Conservation (phyloP, 2,113 vertebrate species). For the Indri indri region DNA sequence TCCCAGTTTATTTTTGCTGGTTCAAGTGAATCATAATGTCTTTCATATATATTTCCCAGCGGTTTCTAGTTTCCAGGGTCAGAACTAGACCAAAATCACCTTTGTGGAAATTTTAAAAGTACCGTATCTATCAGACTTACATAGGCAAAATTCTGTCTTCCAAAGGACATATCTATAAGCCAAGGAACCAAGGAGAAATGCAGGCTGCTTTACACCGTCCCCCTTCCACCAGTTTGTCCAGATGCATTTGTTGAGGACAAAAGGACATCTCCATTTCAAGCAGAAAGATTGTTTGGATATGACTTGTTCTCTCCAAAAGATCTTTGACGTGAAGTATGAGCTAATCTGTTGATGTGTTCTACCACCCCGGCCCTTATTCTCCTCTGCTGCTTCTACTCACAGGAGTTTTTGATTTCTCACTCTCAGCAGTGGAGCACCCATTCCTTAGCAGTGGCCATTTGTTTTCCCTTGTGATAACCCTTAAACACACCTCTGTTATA, state of each 20-base stretch:
- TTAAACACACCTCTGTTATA: too few relatives aligned
- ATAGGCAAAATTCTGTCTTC: neutral
- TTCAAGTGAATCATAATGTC: neutral
- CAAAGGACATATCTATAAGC: neutral
- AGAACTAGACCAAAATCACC: neutral
- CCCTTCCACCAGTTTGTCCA: neutral
- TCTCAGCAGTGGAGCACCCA: neutral
- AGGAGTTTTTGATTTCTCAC: neutral
- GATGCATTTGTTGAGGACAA: neutral
- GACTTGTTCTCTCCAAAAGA: neutral
- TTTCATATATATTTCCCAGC: neutral
- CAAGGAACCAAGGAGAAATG: neutral
- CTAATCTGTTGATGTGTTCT: neutral
- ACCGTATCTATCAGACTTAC: neutral
- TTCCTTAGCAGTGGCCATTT: neutral
- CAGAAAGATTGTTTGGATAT: neutral
- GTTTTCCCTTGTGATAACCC: too few relatives aligned
- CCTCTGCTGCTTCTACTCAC: neutral
- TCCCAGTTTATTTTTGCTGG: neutral
- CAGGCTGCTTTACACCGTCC: neutral
- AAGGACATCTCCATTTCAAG: neutral
- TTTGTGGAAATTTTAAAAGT: neutral
- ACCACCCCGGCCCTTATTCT: neutral
- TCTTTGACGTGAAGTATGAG: neutral
- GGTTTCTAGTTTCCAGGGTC: neutral